Base-by-base conservation (phyloP, 2,888 invertebrate species). In the Vandiemenella viatica region DNA sequence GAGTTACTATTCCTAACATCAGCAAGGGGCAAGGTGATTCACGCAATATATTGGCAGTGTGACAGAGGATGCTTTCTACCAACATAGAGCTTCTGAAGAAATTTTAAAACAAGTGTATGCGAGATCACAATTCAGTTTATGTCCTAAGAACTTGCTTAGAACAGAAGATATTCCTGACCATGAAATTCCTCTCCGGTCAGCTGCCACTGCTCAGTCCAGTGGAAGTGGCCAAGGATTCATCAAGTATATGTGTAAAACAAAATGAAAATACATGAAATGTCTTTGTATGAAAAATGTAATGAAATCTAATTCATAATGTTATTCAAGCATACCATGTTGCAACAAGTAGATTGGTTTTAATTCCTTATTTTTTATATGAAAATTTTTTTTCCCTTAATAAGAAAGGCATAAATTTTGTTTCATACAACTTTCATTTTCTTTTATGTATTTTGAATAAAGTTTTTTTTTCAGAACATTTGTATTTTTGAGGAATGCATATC, bases 21-120 rank as follows among this genome's bases (percentile, higher is more conserved):
- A 18, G 17, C 19, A 46, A 20, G 38, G 38, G 10, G n/a, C 17
- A 21, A 46, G 46, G 46, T n/a, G 46, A 41, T 19, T 21, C 21
- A 6, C 20, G 46, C 16, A 50, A 50, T 21, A 37, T 50, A 4
- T 13, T 50, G 20, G 50, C 46, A 21, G 43, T 46, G 43, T 43
- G 1, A 50, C 50, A 22, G 43, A 47, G 5, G 43, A 46, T 42
- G 46, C 45, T 15, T 46, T 42, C 7, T 46, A 45, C 15, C 20
- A 38, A 19, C 42, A 46, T 5, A 46, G 46, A 13, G 46, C 18
- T 19, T 17, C 41, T n/a, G n/a, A n/a, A n/a, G n/a, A n/a, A n/a
- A n/a, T n/a, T n/a, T n/a, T n/a, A n/a, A n/a, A n/a, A n/a, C n/a
- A n/a, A n/a, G n/a, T n/a, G n/a, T 44, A n/a, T 5, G n/a, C 15